phyloP scores from a whole-genome alignment of 2,888 invertebrate genomes.

The Tipula vernalis region DNA sequence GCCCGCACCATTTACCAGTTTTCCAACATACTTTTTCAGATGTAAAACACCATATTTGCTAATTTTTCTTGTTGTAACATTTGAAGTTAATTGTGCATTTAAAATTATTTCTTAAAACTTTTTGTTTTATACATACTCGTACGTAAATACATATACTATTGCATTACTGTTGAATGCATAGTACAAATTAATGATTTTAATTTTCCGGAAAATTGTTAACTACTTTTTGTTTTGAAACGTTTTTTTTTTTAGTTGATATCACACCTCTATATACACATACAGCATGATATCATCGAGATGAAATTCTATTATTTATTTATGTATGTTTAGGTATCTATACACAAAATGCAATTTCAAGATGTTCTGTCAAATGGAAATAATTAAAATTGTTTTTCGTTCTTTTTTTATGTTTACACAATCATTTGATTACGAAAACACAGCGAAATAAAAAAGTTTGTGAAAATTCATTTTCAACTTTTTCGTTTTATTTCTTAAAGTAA shows the following conservation, averaged over 20 bases:
- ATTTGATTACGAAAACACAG: background rate
- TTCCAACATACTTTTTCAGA: background rate
- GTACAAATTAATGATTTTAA: background rate
- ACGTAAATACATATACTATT: background rate
- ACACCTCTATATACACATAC: background rate
- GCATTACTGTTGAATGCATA: background rate
- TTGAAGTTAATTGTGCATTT: background rate
- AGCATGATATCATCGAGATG: background rate
- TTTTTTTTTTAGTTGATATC: background rate
- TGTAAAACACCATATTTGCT: background rate
- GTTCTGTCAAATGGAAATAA: background rate
- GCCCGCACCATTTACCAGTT: background rate
- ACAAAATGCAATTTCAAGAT: background rate
- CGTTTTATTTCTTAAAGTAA: background rate
- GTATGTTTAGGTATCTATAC: background rate
- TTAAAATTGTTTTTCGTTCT: background rate
- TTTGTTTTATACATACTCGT: background rate
- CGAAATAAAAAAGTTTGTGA: background rate
- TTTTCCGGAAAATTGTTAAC: background rate
- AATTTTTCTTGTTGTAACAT: background rate
- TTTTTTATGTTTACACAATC: background rate
- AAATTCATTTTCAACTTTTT: background rate
- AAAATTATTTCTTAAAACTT: background rate
- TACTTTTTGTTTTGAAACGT: background rate
- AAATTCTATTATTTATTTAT: background rate